Conservation (phyloP, 1,140 invertebrate genomes). For the Drosophila sechellia region DNA sequence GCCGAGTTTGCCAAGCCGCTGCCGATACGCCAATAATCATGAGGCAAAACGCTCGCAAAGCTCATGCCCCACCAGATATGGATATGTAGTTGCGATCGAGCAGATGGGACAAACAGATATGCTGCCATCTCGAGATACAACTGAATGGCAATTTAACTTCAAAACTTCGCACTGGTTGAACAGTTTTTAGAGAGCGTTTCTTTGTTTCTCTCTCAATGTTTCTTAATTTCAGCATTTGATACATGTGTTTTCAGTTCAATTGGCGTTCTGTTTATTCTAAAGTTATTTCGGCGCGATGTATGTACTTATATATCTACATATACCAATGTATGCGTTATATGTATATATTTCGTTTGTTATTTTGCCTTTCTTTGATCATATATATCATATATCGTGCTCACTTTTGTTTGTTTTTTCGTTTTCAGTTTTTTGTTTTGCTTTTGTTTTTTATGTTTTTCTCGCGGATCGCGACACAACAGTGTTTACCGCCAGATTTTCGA, state of each 20-base stretch:
- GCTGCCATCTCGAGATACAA: slow-evolving; percentile 11
- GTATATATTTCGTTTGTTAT: slow-evolving; percentile 9
- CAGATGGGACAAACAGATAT: slow-evolving; percentile 17
- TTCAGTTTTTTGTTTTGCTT: slow-evolving; percentile 2
- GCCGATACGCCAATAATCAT: slow-evolving; percentile 24
- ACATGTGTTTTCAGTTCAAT: slow-evolving; percentile 47
- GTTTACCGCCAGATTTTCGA: slow-evolving; percentile 32
- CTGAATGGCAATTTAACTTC: slow-evolving; percentile 13
- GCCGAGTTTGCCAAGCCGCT: background rate
- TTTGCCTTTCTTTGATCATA: slow-evolving; percentile 29
- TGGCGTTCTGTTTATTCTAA: slow-evolving; percentile 17
- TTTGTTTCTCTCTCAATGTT: slow-evolving; percentile 10
- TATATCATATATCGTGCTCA: slow-evolving; percentile 28
- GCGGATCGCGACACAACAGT: slow-evolving; percentile 26
- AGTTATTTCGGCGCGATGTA: slow-evolving; percentile 20
- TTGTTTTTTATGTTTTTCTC: slow-evolving; percentile 25
- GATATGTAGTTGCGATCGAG: background rate
- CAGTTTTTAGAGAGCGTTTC: slow-evolving; percentile 12
- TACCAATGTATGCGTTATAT: slow-evolving; percentile 1
- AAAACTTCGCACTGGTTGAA: slow-evolving; percentile 7
- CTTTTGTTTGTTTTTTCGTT: slow-evolving; percentile 33
- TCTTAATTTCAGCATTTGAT: slow-evolving; percentile 42
- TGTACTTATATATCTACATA: slow-evolving; percentile 8
- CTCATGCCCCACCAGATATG: slow-evolving; percentile 7
- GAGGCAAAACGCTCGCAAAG: background rate